A percentile compares a stretch with the other conserved stretches of the same genome.
Evolutionary conservation across 2,797 vertebrate species (phyloP).

Genomic region (Ctenopoma kingsleyae): DNA sequence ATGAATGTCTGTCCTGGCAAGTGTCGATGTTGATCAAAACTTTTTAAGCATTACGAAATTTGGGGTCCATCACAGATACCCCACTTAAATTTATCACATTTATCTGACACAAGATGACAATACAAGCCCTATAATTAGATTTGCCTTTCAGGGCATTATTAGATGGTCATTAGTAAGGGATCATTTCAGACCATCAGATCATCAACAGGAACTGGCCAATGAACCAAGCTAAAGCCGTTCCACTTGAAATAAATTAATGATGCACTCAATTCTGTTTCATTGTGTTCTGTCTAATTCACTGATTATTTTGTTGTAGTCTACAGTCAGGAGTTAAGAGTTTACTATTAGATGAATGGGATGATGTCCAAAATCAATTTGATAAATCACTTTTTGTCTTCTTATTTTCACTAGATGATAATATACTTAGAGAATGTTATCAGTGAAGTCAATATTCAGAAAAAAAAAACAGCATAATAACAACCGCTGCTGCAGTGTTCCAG

Average conservation of each 20-base stretch:
- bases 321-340: constrained; percentile 16
- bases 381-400: constrained; percentile 28
- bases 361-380: constrained; percentile 46
- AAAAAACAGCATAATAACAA: constrained; percentile 45
- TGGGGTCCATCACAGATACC: neutral
- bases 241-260: constrained; percentile 63
- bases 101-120: constrained; percentile 1
- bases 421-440: constrained; percentile 51
- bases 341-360: constrained; percentile 20
- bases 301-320: constrained; percentile 34
- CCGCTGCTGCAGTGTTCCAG: constrained; percentile 26
- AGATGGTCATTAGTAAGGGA: constrained; percentile 64
- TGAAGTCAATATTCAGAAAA: constrained; percentile 57
- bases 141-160: constrained; percentile 56
- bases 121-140: constrained; percentile 32
- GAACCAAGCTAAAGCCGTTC: constrained; percentile 58
- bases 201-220: constrained; percentile 50
- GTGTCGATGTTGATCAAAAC: neutral
- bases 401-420: constrained; percentile 40
- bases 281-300: constrained; percentile 38
- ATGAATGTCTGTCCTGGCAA: neutral
- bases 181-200: constrained; percentile 63
- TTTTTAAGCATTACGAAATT: constrained; percentile 3
- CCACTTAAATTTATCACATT: neutral
- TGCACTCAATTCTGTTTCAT: constrained; percentile 31